Evolutionary conservation across 1,140 invertebrate genomes (phyloP).

Genomic region (Brachionus sp.): DNA sequence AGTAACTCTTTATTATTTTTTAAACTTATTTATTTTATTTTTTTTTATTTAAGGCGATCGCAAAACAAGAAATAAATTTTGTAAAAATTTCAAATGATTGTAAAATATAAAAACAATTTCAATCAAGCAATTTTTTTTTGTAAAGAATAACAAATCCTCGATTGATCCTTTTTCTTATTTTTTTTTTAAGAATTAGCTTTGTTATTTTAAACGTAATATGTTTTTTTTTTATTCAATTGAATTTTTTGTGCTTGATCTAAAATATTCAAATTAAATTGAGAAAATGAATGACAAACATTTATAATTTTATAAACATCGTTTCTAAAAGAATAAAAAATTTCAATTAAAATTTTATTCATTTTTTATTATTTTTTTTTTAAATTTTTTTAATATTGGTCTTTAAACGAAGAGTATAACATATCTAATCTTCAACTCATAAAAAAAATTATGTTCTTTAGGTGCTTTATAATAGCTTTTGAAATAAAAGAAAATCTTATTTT

Average conservation of each 20-base stretch:
- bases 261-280: neutral
- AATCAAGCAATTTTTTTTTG: neutral
- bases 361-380: no score
- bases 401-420: no score
- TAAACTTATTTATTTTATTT: neutral
- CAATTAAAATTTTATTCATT: no score
- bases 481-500: no score
- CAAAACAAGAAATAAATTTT: neutral
- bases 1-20: neutral
- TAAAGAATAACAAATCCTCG: neutral
- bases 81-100: neutral
- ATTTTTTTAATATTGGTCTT: no score
- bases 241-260: neutral
- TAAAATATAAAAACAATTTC: neutral
- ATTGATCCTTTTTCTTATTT: neutral
- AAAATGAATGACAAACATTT: neutral
- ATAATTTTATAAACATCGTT: neutral
- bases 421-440: no score
- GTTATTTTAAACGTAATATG: conserved; percentile 15
- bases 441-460: no score
- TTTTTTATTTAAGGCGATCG: neutral
- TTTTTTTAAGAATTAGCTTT: neutral
- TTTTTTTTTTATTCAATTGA: neutral
- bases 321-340: neutral
- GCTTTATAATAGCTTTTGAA: no score